Percentiles rank a stretch among this genome's conserved stretches.
Evolutionary conservation across 2,888 invertebrate species (phyloP).

Genomic region (Stenotaenia linearis): DNA sequence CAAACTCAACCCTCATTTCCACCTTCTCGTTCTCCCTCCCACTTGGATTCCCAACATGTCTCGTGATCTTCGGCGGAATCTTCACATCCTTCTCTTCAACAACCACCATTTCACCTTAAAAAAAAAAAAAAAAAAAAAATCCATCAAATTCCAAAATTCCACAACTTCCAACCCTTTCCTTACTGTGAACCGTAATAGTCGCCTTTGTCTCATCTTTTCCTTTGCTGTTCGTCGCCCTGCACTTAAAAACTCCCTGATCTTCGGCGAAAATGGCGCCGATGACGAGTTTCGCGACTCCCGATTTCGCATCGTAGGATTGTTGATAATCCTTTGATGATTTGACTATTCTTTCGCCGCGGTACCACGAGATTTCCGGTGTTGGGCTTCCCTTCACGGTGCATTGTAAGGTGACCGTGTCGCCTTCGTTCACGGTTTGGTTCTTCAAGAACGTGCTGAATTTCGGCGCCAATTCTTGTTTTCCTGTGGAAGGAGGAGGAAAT

Average conservation of each 20-base stretch:
- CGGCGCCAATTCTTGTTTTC: constrained; percentile 33
- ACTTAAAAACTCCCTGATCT: constrained; percentile 80
- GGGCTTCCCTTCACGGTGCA: constrained; percentile 53
- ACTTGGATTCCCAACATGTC: not conserved
- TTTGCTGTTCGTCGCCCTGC: constrained; percentile 71
- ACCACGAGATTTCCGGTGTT: constrained; percentile 64
- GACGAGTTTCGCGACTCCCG: constrained; percentile 68
- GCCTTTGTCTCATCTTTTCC: constrained; percentile 75
- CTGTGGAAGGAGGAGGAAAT: too few species aligned
- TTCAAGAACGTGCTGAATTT: constrained; percentile 37
- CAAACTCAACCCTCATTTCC: constrained; percentile 39
- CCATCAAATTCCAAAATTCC: not conserved
- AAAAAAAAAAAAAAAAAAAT: not conserved
- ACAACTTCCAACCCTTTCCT: constrained; percentile 32
- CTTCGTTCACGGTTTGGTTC: constrained; percentile 32
- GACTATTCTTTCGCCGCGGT: constrained; percentile 57
- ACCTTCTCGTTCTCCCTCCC: constrained; percentile 39
- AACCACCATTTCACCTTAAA: constrained; percentile 28
- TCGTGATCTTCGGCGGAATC: constrained; percentile 27
- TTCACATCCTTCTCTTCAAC: constrained; percentile 17
- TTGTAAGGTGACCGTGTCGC: constrained; percentile 45
- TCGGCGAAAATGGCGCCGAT: constrained; percentile 85
- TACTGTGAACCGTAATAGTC: constrained; percentile 76
- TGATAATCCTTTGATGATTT: constrained; percentile 32
- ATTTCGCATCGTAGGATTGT: constrained; percentile 56